These are phyloP conservation scores for Parazoanthus darwini DNA, from an alignment of 92 coral and sea anemone species.

Conservation along the genomic window DNA sequence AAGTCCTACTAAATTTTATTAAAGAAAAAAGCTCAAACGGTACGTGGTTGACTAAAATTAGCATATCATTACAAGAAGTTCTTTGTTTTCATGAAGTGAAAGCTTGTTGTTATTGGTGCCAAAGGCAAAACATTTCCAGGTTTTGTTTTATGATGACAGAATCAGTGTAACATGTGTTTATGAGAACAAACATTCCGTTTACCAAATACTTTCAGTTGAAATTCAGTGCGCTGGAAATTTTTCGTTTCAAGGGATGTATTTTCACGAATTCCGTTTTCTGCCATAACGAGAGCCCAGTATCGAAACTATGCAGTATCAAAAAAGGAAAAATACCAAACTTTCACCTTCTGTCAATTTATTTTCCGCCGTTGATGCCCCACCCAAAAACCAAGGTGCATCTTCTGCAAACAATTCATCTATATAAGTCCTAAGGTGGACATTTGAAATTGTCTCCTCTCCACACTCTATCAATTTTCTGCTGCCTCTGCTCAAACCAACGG, in stretches of 20 bases:
- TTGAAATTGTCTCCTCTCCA: slow-evolving; percentile 5
- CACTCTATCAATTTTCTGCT: slow-evolving; percentile 12
- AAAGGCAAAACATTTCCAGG: slow-evolving; percentile 21
- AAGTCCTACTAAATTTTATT: neutral
- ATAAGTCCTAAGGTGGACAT: neutral
- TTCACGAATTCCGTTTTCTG: neutral
- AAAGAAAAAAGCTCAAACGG: neutral
- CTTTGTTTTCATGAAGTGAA: neutral
- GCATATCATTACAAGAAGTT: neutral
- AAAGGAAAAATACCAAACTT: neutral
- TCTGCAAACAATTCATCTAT: neutral
- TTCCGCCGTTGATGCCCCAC: neutral
- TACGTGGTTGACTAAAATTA: neutral
- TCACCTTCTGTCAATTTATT: neutral
- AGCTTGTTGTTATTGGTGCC: slow-evolving; percentile 3
- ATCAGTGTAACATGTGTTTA: slow-evolving; percentile 5
- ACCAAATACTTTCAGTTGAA: slow-evolving; percentile 26
- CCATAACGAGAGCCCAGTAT: neutral
- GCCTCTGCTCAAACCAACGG: slow-evolving; percentile 17
- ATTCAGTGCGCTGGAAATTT: neutral
- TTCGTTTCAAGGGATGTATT: slow-evolving; percentile 4
- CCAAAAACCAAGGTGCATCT: neutral
- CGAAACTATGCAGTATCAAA: neutral
- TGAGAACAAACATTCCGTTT: neutral
- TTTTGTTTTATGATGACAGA: slow-evolving; percentile 29